These are phyloP conservation scores for Eupithecia vulgata DNA, from an alignment of 2,888 invertebrate species.

Conservation along the genomic window DNA sequence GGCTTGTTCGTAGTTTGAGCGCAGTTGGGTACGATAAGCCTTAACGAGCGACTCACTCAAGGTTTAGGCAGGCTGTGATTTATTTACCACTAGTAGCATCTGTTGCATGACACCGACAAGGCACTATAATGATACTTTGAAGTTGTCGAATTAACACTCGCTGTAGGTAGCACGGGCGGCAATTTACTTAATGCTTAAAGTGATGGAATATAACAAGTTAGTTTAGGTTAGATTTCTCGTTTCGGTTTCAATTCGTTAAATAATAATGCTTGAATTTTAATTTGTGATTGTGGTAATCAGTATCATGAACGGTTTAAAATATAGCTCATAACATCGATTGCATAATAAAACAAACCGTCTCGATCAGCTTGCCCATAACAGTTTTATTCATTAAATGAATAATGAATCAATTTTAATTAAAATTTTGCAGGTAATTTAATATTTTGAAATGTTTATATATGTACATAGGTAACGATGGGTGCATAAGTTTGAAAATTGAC, in stretches of 20 bases:
- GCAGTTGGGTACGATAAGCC: conserved; percentile 56
- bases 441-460: no score
- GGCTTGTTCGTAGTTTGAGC: conserved; percentile 52
- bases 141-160: conserved; percentile 77
- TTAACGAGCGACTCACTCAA: conserved; percentile 74
- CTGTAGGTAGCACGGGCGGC: conserved; percentile 32
- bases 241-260: background rate
- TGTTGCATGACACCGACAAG: conserved; percentile 68
- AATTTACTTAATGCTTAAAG: conserved; percentile 6
- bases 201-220: background rate
- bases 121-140: conserved; percentile 76
- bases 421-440: no score
- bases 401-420: no score
- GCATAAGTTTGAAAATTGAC: no score
- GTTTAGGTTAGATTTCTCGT: background rate
- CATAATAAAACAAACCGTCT: no score
- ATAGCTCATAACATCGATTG: no score
- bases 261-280: background rate
- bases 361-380: no score
- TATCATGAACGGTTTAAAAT: no score
- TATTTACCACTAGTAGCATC: conserved; percentile 75
- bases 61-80: conserved; percentile 66
- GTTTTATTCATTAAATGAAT: no score
- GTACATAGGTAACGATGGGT: no score
- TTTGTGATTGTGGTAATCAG: no score